phyloP scores from a whole-genome alignment of 2,113 vertebrate genomes.

The Heliornis fulica region DNA sequence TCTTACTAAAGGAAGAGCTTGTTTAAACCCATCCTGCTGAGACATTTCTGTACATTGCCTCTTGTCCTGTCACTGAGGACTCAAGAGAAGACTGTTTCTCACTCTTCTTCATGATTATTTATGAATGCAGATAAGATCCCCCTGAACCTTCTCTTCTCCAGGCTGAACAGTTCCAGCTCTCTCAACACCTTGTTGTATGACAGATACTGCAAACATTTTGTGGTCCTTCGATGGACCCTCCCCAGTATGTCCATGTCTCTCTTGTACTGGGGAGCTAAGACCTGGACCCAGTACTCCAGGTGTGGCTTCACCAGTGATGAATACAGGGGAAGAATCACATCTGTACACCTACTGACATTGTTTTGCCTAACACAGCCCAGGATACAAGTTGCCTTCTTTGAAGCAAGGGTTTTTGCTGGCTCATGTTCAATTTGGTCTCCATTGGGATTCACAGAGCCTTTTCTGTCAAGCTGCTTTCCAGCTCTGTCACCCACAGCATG shows the following conservation, averaged over 20 bases:
- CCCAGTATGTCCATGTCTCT: background rate
- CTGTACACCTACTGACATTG: background rate
- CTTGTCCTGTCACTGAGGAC: background rate
- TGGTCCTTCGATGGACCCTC: background rate
- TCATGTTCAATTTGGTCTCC: background rate
- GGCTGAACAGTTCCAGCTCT: background rate
- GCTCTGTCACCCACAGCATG: rapidly evolving
- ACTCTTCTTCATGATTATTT: background rate
- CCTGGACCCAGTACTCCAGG: background rate
- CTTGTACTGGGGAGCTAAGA: background rate
- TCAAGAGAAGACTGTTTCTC: background rate
- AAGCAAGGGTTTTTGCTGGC: background rate
- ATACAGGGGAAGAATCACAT: background rate
- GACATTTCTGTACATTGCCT: background rate
- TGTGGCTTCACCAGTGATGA: background rate
- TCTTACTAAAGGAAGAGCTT: background rate
- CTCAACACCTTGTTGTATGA: background rate
- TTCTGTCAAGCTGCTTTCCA: background rate
- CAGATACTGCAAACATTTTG: background rate
- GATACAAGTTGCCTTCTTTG: background rate
- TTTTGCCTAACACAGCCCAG: background rate
- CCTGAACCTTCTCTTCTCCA: background rate
- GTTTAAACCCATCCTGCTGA: background rate
- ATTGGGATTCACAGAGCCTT: background rate
- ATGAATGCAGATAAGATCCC: background rate